Percentiles rank a stretch among this genome's conserved stretches.
Conservation (phyloP, 2,888 invertebrate species). For the Stictocephala bisonia region DNA sequence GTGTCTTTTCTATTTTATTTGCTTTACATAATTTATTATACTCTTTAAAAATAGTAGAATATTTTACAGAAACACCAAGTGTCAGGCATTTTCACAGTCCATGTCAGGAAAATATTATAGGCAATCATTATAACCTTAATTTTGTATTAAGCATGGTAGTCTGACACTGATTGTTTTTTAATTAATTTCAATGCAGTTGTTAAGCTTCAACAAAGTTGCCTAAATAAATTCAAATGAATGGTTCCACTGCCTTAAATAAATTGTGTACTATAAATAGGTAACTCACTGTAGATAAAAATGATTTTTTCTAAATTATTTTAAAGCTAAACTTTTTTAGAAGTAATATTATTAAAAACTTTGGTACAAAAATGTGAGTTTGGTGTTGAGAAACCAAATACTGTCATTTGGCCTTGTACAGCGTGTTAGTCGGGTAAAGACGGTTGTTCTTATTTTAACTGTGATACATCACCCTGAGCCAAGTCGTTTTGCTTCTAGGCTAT, state of each 20-base stretch:
- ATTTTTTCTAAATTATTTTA: conserved; percentile 31
- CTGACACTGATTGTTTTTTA: too few species aligned
- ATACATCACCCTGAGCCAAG: conserved; percentile 45
- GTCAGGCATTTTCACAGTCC: too few species aligned
- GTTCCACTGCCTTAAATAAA: conserved; percentile 37
- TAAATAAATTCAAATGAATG: conserved; percentile 27
- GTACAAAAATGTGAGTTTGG: conserved; percentile 38
- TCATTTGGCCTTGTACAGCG: conserved; percentile 37
- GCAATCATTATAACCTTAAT: too few species aligned
- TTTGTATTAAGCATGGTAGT: too few species aligned
- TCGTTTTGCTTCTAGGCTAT: conserved; percentile 41
- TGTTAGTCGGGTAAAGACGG: conserved; percentile 9
- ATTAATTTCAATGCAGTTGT: too few species aligned
- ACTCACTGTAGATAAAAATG: conserved; percentile 6
- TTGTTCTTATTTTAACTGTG: conserved; percentile 49
- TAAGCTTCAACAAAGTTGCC: conserved; percentile 2
- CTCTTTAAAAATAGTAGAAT: too few species aligned
- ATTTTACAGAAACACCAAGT: too few species aligned
- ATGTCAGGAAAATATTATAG: too few species aligned
- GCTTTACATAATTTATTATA: too few species aligned
- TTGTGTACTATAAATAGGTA: conserved; percentile 28
- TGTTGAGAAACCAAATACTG: conserved; percentile 32
- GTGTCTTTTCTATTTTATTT: too few species aligned
- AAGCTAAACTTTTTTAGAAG: conserved; percentile 31
- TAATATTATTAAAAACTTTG: conserved; percentile 18